Evolutionary conservation across 2,113 vertebrate genomes (phyloP), one percentile per base, ranked within the genome.

Genomic region (Octodon degus): DNA sequence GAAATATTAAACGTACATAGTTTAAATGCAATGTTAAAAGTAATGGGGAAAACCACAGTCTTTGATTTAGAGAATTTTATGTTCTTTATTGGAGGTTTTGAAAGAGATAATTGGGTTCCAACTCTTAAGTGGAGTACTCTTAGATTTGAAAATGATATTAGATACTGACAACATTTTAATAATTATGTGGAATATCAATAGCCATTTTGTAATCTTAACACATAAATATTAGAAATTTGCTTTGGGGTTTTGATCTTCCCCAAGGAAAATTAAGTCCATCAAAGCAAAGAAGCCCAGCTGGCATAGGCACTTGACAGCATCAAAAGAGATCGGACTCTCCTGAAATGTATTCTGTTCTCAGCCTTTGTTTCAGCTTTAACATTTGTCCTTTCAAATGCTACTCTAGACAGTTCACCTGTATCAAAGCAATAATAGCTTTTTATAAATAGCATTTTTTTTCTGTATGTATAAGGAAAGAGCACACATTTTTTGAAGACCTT

Each of bases 321-420:
- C 70, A 70, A 90, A 32, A 74, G 81, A 94, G 27, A 62, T 85
- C 58, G 37, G n/a, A 22, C 53, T 95, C 87, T 65, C 81, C 95
- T 97, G 63, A 95, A 55, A 87, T 82, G 11, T 34, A 88, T 68
- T 87, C 83, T 87, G 0, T 91, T 90, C 91, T 93, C 87, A 94
- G 2, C 85, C 19, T 37, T 96, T 97, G 94, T 98, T 94, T 95
- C 88, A 86, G 84, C 37, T 86, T 55, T 34, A 12, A 85, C 87
- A 68, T 97, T 97, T 98, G 22, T 96, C 90, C 74, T 89, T 97
- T 97, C 47, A 77, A 89, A 72, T 62, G 32, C 85, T 95, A 20
- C 74, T 86, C 63, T 50, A 62, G 96, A 53, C 97, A 84, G 89
- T 96, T 90, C 98, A 65, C 91, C 95, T 95, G 81, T 93, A 90